phyloP scores from a whole-genome alignment of 2,888 invertebrate genomes.

The Agriopis leucophaearia region DNA sequence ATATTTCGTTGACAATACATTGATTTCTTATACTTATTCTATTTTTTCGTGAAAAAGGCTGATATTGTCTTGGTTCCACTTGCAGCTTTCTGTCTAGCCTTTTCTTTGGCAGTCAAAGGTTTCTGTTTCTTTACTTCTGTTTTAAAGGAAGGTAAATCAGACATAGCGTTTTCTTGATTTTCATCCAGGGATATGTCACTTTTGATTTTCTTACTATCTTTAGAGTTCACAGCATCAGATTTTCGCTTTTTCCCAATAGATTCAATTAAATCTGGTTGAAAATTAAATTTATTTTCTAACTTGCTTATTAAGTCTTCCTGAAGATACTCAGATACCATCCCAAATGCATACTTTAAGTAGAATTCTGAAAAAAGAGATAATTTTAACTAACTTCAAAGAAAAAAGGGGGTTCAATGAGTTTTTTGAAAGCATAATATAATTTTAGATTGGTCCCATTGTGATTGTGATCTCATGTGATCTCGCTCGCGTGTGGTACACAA shows the following conservation, averaged over 20 bases:
- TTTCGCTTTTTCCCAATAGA: conserved; percentile 85
- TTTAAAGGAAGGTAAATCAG: conserved; percentile 61
- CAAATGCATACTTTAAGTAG: conserved; percentile 91
- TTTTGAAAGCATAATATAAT: too few species aligned
- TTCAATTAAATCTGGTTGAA: conserved; percentile 87
- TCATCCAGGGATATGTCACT: conserved; percentile 65
- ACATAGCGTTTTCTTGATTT: conserved; percentile 60
- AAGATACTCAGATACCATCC: conserved; percentile 93
- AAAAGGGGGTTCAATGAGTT: too few species aligned
- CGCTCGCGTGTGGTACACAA: too few species aligned
- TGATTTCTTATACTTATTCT: not conserved
- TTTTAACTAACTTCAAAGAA: too few species aligned
- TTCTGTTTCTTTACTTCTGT: conserved; percentile 82
- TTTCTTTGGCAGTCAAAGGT: conserved; percentile 89
- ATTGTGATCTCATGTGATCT: too few species aligned
- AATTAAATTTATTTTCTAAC: conserved; percentile 88
- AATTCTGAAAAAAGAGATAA: conserved; percentile 77
- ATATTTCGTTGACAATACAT: not conserved
- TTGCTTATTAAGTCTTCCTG: conserved; percentile 89
- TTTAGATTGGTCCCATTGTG: too few species aligned
- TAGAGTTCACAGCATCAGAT: conserved; percentile 70
- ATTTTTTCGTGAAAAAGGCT: conserved; percentile 62
- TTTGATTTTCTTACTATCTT: conserved; percentile 75
- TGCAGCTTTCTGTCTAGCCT: conserved; percentile 91
- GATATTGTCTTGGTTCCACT: conserved; percentile 92